Percentiles rank a stretch among this genome's conserved stretches.
Evolutionary conservation across 2,797 vertebrate species (phyloP).

Genomic region (Halcyon smyrnensis): DNA sequence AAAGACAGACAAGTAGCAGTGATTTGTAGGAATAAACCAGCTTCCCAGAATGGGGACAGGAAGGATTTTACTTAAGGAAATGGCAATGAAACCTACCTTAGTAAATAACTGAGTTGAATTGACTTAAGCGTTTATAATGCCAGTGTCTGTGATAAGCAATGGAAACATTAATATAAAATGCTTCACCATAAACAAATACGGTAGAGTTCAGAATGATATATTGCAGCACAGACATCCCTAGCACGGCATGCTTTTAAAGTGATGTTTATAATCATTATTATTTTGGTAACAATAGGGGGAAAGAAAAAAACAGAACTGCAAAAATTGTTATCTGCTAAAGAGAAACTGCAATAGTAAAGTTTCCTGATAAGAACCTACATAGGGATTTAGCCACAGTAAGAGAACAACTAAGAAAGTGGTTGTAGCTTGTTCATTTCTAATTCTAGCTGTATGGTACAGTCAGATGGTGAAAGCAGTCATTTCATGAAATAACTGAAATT

Average conservation of each 20-base stretch:
- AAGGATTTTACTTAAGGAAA: conserved; percentile 75
- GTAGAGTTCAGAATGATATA: conserved; percentile 75
- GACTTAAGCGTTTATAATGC: conserved; percentile 78
- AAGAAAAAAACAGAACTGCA: conserved; percentile 4
- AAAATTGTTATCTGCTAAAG: conserved; percentile 53
- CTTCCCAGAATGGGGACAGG: conserved; percentile 23
- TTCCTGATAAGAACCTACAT: conserved; percentile 42
- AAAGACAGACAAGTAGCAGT: not conserved
- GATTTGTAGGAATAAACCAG: conserved; percentile 41
- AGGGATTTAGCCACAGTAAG: not conserved
- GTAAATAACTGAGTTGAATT: conserved; percentile 78
- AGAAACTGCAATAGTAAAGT: not conserved
- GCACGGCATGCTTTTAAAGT: conserved; percentile 73
- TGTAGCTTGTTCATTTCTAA: conserved; percentile 44
- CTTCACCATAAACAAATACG: conserved; percentile 68
- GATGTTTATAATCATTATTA: conserved; percentile 74
- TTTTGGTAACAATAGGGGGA: conserved; percentile 63
- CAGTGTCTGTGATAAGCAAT: conserved; percentile 79
- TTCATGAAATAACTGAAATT: conserved; percentile 66
- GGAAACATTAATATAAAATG: conserved; percentile 81
- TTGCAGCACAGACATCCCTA: conserved; percentile 52
- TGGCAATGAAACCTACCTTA: conserved; percentile 62
- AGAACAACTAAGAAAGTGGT: not conserved
- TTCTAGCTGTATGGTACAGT: conserved; percentile 48
- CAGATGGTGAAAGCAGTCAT: conserved; percentile 59